Conservation (phyloP, 2,888 invertebrate genomes). For the Hypomecis punctinalis region DNA sequence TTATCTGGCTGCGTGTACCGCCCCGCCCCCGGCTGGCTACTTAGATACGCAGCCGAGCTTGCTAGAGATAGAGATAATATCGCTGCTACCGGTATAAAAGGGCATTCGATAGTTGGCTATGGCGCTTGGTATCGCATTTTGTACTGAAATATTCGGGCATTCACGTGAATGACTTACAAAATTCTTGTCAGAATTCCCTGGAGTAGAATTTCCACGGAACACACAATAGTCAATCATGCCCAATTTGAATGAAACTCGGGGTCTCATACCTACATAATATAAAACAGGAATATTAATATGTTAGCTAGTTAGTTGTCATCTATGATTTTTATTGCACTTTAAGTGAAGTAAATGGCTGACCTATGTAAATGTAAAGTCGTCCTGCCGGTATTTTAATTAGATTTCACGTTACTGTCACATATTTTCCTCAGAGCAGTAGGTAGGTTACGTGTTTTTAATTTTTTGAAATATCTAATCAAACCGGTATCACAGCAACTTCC, state of each 20-base stretch:
- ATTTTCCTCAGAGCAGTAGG: background rate
- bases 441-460: background rate
- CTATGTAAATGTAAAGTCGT: background rate
- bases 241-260: too few relatives aligned
- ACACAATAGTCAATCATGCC: too few relatives aligned
- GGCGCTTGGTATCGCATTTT: background rate
- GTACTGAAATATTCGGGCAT: background rate
- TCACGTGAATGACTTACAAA: too few relatives aligned
- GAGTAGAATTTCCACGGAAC: too few relatives aligned
- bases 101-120: background rate
- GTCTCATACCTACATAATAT: too few relatives aligned
- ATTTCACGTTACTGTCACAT: background rate
- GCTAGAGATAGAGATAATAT: constrained; percentile 4
- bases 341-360: background rate
- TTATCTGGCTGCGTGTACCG: constrained; percentile 78
- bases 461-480: background rate
- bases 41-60: constrained; percentile 55
- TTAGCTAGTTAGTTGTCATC: background rate
- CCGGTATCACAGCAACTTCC: background rate
- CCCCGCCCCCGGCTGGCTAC: constrained; percentile 60
- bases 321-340: background rate
- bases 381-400: background rate
- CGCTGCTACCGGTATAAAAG: background rate
- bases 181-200: too few relatives aligned
- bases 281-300: too few relatives aligned